A percentile compares a stretch with the other conserved stretches of the same genome.
Evolutionary conservation across 2,888 invertebrate species (phyloP).

Genomic region (Pollenia labialis): DNA sequence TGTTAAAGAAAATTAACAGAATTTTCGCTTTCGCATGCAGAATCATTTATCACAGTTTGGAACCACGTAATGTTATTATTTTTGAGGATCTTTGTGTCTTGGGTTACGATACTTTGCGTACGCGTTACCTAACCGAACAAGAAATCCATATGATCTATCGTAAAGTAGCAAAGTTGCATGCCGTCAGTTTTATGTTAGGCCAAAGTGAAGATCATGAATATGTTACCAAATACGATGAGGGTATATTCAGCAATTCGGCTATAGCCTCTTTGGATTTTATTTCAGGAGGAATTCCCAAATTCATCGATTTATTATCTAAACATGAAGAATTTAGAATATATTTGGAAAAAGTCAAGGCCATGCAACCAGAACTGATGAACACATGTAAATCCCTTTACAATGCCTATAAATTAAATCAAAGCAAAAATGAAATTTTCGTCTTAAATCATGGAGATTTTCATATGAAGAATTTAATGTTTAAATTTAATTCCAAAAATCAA

Average conservation of each 20-base stretch:
- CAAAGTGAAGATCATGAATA: constrained; percentile 42
- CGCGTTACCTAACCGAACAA: constrained; percentile 68
- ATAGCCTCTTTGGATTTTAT: constrained; percentile 62
- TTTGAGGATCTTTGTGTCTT: constrained; percentile 70
- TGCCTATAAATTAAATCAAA: constrained; percentile 30
- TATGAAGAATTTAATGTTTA: constrained; percentile 79
- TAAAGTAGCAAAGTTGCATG: constrained; percentile 78
- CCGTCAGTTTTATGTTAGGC: constrained; percentile 73
- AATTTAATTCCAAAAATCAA: constrained; percentile 57
- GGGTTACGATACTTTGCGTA: constrained; percentile 70
- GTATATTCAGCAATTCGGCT: constrained; percentile 40
- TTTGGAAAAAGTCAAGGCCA: constrained; percentile 74
- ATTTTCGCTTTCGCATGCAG: constrained; percentile 19
- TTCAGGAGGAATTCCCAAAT: constrained; percentile 69
- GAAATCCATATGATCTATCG: constrained; percentile 73
- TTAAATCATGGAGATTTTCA: constrained; percentile 81
- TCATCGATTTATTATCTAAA: constrained; percentile 71
- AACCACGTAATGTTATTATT: constrained; percentile 73
- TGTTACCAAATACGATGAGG: constrained; percentile 59
- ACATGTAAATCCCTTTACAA: constrained; percentile 46
- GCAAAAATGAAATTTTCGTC: constrained; percentile 72
- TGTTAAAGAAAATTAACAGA: neutral
- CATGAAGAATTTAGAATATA: constrained; percentile 72
- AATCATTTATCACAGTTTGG: constrained; percentile 68
- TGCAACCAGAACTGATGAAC: constrained; percentile 63